Percentiles rank a stretch among this genome's conserved stretches.
Evolutionary conservation across 92 coral and sea anemone genomes (phyloP).

Genomic region (Siderastrea siderea): DNA sequence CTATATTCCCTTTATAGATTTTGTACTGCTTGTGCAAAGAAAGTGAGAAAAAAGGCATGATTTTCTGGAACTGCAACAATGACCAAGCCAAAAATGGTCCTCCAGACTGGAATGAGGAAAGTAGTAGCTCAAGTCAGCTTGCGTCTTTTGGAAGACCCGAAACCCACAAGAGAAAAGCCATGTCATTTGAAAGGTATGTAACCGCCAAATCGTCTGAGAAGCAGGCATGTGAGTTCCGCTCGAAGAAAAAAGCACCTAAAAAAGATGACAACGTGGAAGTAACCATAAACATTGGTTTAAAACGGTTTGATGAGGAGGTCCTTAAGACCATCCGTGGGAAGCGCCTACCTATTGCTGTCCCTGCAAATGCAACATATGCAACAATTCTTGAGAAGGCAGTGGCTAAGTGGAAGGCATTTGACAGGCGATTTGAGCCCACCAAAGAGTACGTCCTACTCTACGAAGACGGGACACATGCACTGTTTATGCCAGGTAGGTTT

Average conservation of each 20-base stretch:
- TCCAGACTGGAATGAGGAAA: slow-evolving; percentile 46
- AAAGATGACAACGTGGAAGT: too few relatives aligned
- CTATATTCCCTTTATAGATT: slow-evolving; percentile 20
- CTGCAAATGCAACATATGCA: slow-evolving; percentile 59
- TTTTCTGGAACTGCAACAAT: slow-evolving; percentile 59
- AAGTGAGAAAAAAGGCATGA: slow-evolving; percentile 32
- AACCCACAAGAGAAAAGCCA: slow-evolving; percentile 40
- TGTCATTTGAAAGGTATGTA: slow-evolving; percentile 38
- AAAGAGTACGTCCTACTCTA: too few relatives aligned
- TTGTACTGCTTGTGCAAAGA: slow-evolving; percentile 29
- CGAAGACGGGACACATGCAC: too few relatives aligned
- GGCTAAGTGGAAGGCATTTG: too few relatives aligned
- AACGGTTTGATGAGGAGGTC: slow-evolving; percentile 42
- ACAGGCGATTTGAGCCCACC: too few relatives aligned
- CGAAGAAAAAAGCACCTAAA: slow-evolving; percentile 15
- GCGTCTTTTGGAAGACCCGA: slow-evolving; percentile 59
- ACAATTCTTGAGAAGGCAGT: neutral
- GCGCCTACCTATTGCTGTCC: slow-evolving; percentile 51
- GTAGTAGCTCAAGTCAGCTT: slow-evolving; percentile 21
- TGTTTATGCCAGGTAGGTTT: too few relatives aligned
- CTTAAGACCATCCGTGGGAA: slow-evolving; percentile 62
- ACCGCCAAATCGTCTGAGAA: slow-evolving; percentile 41
- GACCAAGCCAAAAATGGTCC: too few relatives aligned
- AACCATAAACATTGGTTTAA: slow-evolving; percentile 44
- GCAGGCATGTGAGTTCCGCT: slow-evolving; percentile 44